Conservation (phyloP, 2,888 invertebrate species). For the Cheilosia variabilis region DNA sequence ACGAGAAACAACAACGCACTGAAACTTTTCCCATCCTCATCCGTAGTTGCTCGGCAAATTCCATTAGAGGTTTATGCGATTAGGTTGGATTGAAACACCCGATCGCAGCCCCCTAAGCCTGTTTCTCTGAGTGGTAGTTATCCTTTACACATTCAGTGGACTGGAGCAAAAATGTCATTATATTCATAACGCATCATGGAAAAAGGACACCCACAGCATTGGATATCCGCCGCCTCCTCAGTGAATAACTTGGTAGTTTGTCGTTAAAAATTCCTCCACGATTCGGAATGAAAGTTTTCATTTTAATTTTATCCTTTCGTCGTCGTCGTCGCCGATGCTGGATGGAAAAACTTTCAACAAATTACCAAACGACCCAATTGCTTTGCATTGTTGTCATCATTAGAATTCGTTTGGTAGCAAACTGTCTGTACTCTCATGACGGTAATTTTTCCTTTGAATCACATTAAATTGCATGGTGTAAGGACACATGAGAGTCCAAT, state of each 20-base stretch:
- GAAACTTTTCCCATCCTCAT: too few species aligned
- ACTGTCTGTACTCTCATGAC: conserved; percentile 1
- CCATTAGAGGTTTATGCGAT: neutral
- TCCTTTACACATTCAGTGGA: neutral
- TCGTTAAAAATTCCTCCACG: conserved; percentile 26
- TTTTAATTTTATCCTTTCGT: conserved; percentile 2
- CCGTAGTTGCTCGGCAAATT: too few species aligned
- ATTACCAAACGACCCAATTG: conserved; percentile 44
- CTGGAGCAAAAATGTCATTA: neutral
- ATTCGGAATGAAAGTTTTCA: conserved; percentile 28
- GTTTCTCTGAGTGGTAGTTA: neutral
- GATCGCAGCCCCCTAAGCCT: neutral
- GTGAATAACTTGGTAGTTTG: neutral
- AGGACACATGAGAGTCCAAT: conserved; percentile 15
- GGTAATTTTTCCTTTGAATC: conserved; percentile 13
- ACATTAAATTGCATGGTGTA: conserved; percentile 24
- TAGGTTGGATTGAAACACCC: neutral
- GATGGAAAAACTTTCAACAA: conserved; percentile 7
- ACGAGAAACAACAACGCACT: too few species aligned
- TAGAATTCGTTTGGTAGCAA: conserved; percentile 27
- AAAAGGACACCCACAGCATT: neutral
- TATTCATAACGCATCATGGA: conserved; percentile 1
- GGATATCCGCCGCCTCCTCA: neutral
- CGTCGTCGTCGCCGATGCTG: neutral
- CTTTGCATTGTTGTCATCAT: conserved; percentile 39